Percentiles rank a stretch among this genome's conserved stretches.
These are phyloP conservation scores for Cervus canadensis DNA, from an alignment of 2,113 vertebrate species.

Conservation along the genomic window DNA sequence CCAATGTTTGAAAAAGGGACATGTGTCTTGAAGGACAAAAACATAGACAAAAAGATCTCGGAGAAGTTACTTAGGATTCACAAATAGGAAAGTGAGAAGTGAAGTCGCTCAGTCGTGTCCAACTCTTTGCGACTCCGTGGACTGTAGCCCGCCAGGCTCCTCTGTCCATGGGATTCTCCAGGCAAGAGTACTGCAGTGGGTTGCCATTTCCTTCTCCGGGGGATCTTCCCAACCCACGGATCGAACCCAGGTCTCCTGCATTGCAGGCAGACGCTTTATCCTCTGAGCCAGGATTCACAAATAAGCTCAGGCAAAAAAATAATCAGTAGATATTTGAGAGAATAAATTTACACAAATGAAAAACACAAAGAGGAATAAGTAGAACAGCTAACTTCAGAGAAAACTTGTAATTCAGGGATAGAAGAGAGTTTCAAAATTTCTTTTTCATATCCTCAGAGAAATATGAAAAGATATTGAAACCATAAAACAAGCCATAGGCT, in stretches of 20 bases:
- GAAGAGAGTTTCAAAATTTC: background rate
- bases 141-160: too few relatives aligned
- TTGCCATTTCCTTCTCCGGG: too few relatives aligned
- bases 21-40: background rate
- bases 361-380: background rate
- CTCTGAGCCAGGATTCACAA: background rate
- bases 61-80: background rate
- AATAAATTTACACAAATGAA: background rate
- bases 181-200: too few relatives aligned
- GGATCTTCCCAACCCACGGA: too few relatives aligned
- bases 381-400: background rate
- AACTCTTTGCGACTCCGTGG: too few relatives aligned
- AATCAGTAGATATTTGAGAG: background rate
- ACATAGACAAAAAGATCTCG: background rate
- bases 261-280: too few relatives aligned
- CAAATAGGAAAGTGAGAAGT: background rate
- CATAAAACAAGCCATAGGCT: background rate
- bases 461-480: conserved; percentile 40
- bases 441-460: conserved; percentile 17
- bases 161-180: too few relatives aligned
- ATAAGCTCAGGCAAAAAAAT: background rate
- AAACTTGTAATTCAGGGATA: background rate
- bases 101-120: too few relatives aligned
- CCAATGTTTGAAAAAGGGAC: background rate
- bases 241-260: too few relatives aligned